Percentiles rank a stretch among this genome's conserved stretches.
phyloP scores from a whole-genome alignment of 2,797 vertebrate genomes.

The Cryptoprocta ferox region DNA sequence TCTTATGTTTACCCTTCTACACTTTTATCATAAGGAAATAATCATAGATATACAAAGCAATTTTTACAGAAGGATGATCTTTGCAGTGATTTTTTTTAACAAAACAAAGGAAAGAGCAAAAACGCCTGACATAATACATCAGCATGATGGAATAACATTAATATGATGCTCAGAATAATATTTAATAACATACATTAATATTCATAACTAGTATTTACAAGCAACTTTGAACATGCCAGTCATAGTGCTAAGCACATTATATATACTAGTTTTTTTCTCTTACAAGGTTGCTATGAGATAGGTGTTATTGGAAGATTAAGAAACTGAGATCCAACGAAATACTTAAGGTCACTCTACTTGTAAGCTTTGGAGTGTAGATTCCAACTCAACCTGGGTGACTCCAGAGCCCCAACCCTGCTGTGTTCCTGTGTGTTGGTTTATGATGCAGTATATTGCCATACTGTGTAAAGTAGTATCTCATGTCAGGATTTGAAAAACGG shows the following conservation, averaged over 20 bases:
- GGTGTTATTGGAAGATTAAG: background rate
- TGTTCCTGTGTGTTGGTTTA: background rate
- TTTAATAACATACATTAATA: background rate
- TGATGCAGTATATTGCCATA: fast-evolving
- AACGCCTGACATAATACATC: background rate
- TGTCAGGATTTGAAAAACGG: background rate
- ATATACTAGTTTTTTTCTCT: background rate
- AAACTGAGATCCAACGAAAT: background rate
- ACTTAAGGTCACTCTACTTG: background rate
- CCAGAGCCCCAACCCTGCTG: background rate
- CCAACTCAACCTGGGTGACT: background rate
- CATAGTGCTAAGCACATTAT: background rate
- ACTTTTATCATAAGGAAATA: constrained; percentile 4
- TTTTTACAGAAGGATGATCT: background rate
- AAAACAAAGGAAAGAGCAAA: background rate
- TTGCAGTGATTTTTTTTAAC: background rate
- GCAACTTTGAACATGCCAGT: background rate
- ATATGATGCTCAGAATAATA: background rate
- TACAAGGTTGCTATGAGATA: background rate
- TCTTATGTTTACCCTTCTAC: background rate
- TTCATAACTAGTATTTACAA: background rate
- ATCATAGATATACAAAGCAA: background rate
- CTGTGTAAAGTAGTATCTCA: background rate
- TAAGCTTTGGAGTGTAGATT: background rate
- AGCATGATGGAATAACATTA: background rate